A percentile compares a stretch with the other conserved stretches of the same genome.
Conservation (phyloP, 2,888 invertebrate species). For the Trissonchulus latispiculum region DNA sequence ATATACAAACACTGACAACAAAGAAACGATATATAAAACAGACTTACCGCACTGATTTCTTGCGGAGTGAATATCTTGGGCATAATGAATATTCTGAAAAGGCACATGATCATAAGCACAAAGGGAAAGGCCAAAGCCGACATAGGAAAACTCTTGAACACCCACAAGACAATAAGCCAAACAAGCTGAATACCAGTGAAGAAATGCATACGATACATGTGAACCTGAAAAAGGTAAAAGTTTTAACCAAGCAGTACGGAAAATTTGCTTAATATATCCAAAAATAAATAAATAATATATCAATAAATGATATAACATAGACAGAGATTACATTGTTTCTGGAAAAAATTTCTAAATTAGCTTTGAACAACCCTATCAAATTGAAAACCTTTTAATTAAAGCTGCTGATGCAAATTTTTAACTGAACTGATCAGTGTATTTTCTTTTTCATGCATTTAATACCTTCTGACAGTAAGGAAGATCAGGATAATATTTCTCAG, state of each 20-base stretch:
- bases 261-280: too few relatives aligned
- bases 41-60: slow-evolving; percentile 9
- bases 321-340: too few relatives aligned
- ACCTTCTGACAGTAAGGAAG: slow-evolving; percentile 76
- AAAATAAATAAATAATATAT: too few relatives aligned
- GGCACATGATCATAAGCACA: slow-evolving; percentile 10
- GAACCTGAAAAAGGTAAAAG: slow-evolving; percentile 39
- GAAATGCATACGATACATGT: slow-evolving; percentile 73
- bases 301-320: too few relatives aligned
- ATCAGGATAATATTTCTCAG: slow-evolving; percentile 87
- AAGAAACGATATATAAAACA: too few relatives aligned
- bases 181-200: slow-evolving; percentile 74
- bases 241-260: not conserved
- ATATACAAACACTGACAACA: too few relatives aligned
- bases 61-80: slow-evolving; percentile 6
- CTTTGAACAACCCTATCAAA: too few relatives aligned
- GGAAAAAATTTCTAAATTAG: too few relatives aligned
- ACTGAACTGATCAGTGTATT: too few relatives aligned
- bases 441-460: too few relatives aligned
- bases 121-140: slow-evolving; percentile 18
- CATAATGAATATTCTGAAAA: not conserved
- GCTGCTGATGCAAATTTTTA: too few relatives aligned
- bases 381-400: too few relatives aligned
- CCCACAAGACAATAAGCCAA: slow-evolving; percentile 67
- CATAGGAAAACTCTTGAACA: slow-evolving; percentile 56